Conservation (phyloP, 2,113 vertebrate genomes). For the Equus quagga region DNA sequence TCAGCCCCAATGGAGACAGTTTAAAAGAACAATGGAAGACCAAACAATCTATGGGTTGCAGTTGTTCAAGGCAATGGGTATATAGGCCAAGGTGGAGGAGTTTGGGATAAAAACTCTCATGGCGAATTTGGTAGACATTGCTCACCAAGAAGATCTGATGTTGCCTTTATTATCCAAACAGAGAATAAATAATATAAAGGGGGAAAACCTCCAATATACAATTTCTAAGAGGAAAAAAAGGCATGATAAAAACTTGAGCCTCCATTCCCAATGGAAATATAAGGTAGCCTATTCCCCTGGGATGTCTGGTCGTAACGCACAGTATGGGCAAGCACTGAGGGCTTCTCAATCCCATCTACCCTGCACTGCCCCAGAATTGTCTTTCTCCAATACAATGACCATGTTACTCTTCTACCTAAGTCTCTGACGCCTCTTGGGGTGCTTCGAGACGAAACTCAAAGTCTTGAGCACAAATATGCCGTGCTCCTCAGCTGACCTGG, state of each 20-base stretch:
- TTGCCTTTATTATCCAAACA: not conserved
- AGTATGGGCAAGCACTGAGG: not conserved
- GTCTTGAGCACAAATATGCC: not conserved
- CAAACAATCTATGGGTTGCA: not conserved
- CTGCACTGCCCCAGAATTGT: not conserved
- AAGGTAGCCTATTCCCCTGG: not conserved
- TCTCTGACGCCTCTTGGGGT: not conserved
- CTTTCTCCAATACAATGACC: not conserved
- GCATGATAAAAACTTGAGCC: not conserved
- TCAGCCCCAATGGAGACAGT: not conserved
- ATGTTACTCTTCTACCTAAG: not conserved
- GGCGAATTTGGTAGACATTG: not conserved
- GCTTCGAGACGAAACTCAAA: not conserved
- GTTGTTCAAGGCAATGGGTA: not conserved
- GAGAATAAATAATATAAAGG: not conserved
- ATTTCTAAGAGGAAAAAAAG: not conserved
- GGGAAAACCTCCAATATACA: not conserved
- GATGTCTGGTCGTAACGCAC: not conserved
- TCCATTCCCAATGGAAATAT: not conserved
- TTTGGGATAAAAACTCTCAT: not conserved
- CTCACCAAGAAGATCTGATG: not conserved
- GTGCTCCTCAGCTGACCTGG: not conserved
- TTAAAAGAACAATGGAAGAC: not conserved
- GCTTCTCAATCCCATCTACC: not conserved
- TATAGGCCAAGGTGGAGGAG: not conserved